Conservation (phyloP, 2,113 vertebrate genomes). For the Mastomys coucha region DNA sequence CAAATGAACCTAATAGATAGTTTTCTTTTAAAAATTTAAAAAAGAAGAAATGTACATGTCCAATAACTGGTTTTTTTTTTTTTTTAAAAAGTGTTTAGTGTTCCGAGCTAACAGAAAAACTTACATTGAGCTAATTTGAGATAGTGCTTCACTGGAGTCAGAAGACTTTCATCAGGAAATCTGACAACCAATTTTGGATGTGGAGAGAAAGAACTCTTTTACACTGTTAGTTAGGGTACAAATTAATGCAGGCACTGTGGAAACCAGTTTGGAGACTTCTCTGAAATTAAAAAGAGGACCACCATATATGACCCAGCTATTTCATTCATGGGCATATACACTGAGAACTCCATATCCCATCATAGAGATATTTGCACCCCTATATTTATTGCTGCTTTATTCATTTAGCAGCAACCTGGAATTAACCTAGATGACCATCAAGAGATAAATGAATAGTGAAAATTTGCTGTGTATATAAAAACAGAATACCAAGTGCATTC, state of each 20-base stretch:
- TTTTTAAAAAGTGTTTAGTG: not conserved
- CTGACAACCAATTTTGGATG: not conserved
- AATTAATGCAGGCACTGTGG: not conserved
- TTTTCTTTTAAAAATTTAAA: not conserved
- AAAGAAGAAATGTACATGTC: not conserved
- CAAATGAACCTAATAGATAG: not conserved
- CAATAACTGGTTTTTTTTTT: not conserved
- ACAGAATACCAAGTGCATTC: not conserved
- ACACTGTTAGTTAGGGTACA: not conserved
- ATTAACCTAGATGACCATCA: not conserved
- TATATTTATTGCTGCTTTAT: not conserved
- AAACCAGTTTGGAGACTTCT: not conserved
- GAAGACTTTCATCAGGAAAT: not conserved
- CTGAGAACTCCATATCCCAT: not conserved
- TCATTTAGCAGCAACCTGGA: not conserved
- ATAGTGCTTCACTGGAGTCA: not conserved
- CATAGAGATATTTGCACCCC: not conserved
- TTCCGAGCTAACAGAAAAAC: not conserved
- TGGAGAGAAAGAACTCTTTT: not conserved
- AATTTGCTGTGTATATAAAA: not conserved
- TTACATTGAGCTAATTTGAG: not conserved
- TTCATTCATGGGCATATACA: not conserved
- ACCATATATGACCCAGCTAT: not conserved
- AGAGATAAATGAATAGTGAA: not conserved
- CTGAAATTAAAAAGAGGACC: not conserved